Evolutionary conservation across 2,888 invertebrate species (phyloP).

Genomic region (Quadriops clusia): DNA sequence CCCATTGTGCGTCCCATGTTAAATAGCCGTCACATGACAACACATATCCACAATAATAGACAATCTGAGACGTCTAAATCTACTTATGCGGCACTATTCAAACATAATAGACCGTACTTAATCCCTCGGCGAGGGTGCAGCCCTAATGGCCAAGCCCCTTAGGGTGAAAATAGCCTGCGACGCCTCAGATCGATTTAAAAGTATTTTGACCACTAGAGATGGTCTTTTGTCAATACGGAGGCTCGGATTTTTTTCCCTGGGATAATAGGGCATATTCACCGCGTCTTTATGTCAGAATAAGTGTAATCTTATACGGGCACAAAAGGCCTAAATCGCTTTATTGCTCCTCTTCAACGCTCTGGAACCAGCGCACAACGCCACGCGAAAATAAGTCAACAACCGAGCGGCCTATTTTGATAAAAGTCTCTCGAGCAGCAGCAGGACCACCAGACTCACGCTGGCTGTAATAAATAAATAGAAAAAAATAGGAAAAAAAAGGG

Average conservation of each 20-base stretch:
- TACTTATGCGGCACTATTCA: slow-evolving; percentile 25
- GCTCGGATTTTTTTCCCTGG: slow-evolving; percentile 30
- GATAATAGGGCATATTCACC: slow-evolving; percentile 32
- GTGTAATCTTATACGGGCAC: slow-evolving; percentile 30
- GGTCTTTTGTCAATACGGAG: slow-evolving; percentile 26
- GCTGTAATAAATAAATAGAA: too few relatives aligned
- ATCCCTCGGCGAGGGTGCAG: slow-evolving; percentile 12
- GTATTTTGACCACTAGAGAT: slow-evolving; percentile 35
- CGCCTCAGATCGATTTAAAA: slow-evolving; percentile 32
- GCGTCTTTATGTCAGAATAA: slow-evolving; percentile 29
- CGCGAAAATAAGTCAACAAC: slow-evolving; percentile 12
- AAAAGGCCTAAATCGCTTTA: slow-evolving; percentile 11
- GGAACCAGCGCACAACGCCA: slow-evolving; percentile 5
- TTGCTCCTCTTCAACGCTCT: slow-evolving; percentile 12
- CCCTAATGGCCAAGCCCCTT: background rate
- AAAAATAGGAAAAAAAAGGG: too few relatives aligned
- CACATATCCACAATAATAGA: slow-evolving; percentile 23
- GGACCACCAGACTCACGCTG: too few relatives aligned
- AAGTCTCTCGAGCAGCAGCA: too few relatives aligned
- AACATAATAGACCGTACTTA: slow-evolving; percentile 29
- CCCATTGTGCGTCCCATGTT: slow-evolving; percentile 30
- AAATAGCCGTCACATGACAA: slow-evolving; percentile 33
- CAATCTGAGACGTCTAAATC: slow-evolving; percentile 28
- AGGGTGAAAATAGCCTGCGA: slow-evolving; percentile 1
- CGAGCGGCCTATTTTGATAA: too few relatives aligned